Evolutionary conservation across 2,113 vertebrate species (phyloP), one percentile per base, ranked within the genome.

Genomic region (Apaloderma vittatum): DNA sequence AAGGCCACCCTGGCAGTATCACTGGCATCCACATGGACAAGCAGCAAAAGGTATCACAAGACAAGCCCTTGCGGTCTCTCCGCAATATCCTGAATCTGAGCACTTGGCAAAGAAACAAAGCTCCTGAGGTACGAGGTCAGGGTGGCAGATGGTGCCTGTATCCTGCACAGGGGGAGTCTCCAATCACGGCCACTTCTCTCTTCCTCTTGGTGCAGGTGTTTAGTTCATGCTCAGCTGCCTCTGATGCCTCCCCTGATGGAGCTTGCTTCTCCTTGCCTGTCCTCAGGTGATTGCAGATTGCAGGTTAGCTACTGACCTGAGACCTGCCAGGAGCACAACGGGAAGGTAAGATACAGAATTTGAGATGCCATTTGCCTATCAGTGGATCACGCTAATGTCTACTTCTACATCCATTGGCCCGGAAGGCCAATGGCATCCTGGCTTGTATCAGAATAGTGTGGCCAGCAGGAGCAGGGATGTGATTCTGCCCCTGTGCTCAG

Each of bases 141-240:
- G 54, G 0, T 78, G 77, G 52, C 81, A 88, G 77, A 52, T 45
- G 57, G 70, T 78, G 70, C 30, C 71, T 68, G 34, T 36, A 6
- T 27, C 62, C 43, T 34, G 55, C 59, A 10, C 26, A 7, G 36
- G 22, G 15, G 34, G 3, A 15, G 18, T n/a, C 34, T 55, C 29
- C 54, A 12, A 1, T 34, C 40, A 29, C 34, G 0, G 0, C 29
- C 40, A 4, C 26, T 73, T 65, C 14, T 20, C 15, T 45, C 59
- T 7, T 49, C 8, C 81, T 67, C 51, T 37, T 40, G 23, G 21
- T 65, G 86, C 58, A 79, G 43, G 30, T 43, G 3, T 48, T 48
- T 27, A 29, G 29, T 40, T 88, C 3, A 2, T 12, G 55, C 59
- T 70, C 86, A 58, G 51, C 54, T 80, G 86, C 46, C 75, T 51